A percentile compares a stretch with the other conserved stretches of the same genome.
Evolutionary conservation across 1,140 invertebrate genomes (phyloP).

Genomic region (Maconellicoccus hirsutus): DNA sequence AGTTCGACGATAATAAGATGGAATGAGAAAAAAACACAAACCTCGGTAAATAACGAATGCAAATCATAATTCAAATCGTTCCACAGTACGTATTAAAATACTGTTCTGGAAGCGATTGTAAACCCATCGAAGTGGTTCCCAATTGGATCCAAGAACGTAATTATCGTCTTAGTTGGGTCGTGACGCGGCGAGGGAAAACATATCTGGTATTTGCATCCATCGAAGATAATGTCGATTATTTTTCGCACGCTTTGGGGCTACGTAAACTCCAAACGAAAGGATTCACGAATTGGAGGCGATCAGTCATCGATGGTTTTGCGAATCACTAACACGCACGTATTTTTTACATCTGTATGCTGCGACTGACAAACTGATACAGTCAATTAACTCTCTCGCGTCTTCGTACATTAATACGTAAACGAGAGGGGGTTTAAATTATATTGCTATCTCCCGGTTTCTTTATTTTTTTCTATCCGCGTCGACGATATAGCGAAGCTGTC

Average conservation of each 20-base stretch:
- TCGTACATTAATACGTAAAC: neutral
- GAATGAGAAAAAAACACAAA: neutral
- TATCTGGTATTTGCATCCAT: no score
- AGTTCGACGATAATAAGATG: no score
- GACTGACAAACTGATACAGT: slow-evolving; percentile 3
- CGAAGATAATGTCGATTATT: no score
- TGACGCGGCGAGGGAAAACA: no score
- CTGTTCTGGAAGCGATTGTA: neutral
- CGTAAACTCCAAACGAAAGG: no score
- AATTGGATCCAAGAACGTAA: no score
- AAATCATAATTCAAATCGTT: neutral
- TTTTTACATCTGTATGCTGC: neutral
- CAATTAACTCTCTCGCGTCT: neutral
- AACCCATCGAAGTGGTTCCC: neutral
- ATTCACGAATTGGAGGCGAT: no score
- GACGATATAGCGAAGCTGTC: neutral
- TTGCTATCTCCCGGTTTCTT: neutral
- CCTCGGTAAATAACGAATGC: slow-evolving; percentile 8
- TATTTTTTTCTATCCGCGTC: neutral
- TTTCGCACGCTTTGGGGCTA: no score
- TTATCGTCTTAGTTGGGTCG: no score
- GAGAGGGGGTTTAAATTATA: neutral
- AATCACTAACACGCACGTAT: neutral
- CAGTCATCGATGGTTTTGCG: neutral
- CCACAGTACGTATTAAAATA: slow-evolving; percentile 5